Base-by-base conservation (phyloP, 2,888 invertebrate species). In the Eugnorisma glareosa region DNA sequence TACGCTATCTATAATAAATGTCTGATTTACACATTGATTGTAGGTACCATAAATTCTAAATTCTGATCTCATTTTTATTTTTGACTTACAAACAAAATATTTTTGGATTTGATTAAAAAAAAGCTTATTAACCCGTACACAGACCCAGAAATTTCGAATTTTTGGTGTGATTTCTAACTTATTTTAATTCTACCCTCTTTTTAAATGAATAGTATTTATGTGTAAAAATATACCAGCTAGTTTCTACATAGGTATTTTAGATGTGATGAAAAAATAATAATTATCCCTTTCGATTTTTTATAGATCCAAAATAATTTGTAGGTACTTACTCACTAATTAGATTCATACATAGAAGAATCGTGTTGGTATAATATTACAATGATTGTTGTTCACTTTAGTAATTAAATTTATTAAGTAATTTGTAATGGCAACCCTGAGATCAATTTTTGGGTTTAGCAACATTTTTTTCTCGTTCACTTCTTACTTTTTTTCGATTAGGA, bases 151-250 rank as follows among this genome's bases (percentile, higher is more conserved):
- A n/a, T n/a, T 37, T 37, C 13, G 13, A 6, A 2, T n/a, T 13
- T 63, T 63, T n/a, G 11, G 2, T 37, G 7, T 40, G 63, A 40
- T 40, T 40, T n/a, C 3, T 37, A 64, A 15, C 37, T 64, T 15
- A 21, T 48, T 73, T 28, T 1, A n/a, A 31, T 31, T 64, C 45
- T 70, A 78, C 77, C 77, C 77, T 28, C 77, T 45, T 64, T 64
- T 37, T 15, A 5, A n/a, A 24, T 13, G 31, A 31, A 31, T 31
- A 37, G 37, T 15, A 2, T 3, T 15, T 63, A 13, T 7, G 40
- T 64, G 64, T 64, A 40, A 48, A 45, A 31, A 37, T 31, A 8
- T 21, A n/a, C 21, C 45, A 4, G 2, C n/a, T 18, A 8, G 37
- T 28, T 54, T 35, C 63, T n/a, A 4, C 1, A 15, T 21, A n/a